phyloP scores from a whole-genome alignment of 1,140 invertebrate species.

The Calephelis nemesis region DNA sequence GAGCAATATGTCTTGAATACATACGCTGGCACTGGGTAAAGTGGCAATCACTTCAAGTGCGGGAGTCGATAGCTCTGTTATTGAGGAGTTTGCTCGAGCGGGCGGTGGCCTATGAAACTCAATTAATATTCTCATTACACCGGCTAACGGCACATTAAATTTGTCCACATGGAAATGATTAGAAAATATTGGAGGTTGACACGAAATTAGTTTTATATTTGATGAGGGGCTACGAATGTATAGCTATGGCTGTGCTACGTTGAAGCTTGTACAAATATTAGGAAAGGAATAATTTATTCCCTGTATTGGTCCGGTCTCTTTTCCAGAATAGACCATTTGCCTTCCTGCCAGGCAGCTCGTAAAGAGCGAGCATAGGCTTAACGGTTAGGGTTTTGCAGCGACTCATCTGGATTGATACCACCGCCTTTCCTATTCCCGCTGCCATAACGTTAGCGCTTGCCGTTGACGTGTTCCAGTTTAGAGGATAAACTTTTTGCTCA shows the following conservation, averaged over 20 bases:
- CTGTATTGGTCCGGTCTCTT: no score
- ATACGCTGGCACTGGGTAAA: constrained; percentile 30
- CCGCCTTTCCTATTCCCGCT: no score
- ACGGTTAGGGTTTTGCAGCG: no score
- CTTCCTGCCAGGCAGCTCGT: no score
- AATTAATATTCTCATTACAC: constrained; percentile 23
- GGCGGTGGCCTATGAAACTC: constrained; percentile 22
- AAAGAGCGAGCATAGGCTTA: no score
- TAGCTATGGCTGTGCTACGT: background rate
- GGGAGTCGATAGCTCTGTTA: constrained; percentile 20
- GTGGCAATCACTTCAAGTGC: constrained; percentile 39
- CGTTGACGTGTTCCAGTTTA: no score
- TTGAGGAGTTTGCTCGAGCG: constrained; percentile 22
- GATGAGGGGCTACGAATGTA: constrained; percentile 5
- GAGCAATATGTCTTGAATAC: constrained; percentile 20
- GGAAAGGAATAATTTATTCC: no score
- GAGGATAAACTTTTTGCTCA: no score
- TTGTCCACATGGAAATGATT: constrained; percentile 25
- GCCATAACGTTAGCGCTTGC: no score
- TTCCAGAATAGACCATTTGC: no score
- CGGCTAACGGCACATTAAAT: constrained; percentile 19
- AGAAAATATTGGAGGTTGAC: constrained; percentile 19
- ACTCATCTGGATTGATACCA: no score
- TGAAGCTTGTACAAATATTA: background rate
- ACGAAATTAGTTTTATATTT: constrained; percentile 13